phyloP scores from a whole-genome alignment of 2,888 invertebrate genomes.

The Chymomyza procnemis region DNA sequence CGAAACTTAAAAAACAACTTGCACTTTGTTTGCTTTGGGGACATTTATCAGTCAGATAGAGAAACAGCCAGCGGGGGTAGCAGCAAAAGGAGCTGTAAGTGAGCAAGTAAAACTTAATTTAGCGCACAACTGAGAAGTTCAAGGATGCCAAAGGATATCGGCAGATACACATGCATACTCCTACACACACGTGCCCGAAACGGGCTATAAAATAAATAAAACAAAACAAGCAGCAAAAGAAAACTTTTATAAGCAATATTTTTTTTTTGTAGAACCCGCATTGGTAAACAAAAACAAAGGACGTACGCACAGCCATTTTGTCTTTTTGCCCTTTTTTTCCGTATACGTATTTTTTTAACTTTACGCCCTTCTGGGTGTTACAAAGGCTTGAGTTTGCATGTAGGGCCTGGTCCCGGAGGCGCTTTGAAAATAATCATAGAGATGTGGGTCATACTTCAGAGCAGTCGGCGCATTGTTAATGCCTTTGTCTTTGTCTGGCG shows the following conservation, averaged over 20 bases:
- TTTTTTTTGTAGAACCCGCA: slow-evolving; percentile 14
- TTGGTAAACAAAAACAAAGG: slow-evolving; percentile 24
- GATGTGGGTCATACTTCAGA: slow-evolving; percentile 68
- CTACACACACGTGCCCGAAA: slow-evolving; percentile 44
- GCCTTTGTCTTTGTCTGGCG: slow-evolving; percentile 37
- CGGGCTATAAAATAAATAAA: slow-evolving; percentile 69
- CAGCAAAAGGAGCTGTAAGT: slow-evolving; percentile 9
- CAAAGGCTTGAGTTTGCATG: background rate
- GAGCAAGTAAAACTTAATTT: slow-evolving; percentile 65
- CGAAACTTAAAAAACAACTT: slow-evolving; percentile 69
- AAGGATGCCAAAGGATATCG: slow-evolving; percentile 64
- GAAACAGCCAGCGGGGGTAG: background rate
- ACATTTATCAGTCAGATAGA: slow-evolving; percentile 61
- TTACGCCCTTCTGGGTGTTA: slow-evolving; percentile 45
- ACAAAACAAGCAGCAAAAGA: slow-evolving; percentile 29
- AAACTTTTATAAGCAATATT: slow-evolving; percentile 18
- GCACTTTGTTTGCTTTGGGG: slow-evolving; percentile 71
- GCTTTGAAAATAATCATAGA: slow-evolving; percentile 73
- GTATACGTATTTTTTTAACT: slow-evolving; percentile 65
- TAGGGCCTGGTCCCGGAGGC: slow-evolving; percentile 58
- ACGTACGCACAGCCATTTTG: slow-evolving; percentile 15
- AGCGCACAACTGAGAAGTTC: slow-evolving; percentile 65
- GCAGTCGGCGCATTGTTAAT: slow-evolving; percentile 18
- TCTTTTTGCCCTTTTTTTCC: slow-evolving; percentile 16
- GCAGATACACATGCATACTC: slow-evolving; percentile 13